Conservation (phyloP, 2,888 invertebrate species). For the Pardosa pseudoannulata region DNA sequence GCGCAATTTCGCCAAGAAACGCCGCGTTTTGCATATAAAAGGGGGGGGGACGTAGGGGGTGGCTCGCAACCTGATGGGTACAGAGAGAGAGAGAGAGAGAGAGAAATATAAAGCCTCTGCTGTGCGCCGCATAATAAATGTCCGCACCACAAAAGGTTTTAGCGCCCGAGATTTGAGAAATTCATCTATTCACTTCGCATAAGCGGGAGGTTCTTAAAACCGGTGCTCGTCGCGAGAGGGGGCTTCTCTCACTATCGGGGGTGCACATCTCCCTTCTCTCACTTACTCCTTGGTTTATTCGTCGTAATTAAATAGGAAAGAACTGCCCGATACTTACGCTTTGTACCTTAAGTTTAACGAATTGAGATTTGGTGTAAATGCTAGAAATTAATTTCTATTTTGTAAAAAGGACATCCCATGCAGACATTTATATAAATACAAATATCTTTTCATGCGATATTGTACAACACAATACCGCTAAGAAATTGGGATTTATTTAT, state of each 20-base stretch:
- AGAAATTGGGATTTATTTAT: too few species aligned
- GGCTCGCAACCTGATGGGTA: neutral
- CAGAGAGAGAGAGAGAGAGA: neutral
- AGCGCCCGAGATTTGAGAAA: neutral
- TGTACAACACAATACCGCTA: too few species aligned
- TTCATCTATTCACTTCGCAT: neutral
- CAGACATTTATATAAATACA: too few species aligned
- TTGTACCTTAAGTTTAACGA: too few species aligned
- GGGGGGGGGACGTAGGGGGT: neutral
- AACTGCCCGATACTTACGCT: too few species aligned
- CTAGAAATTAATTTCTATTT: too few species aligned
- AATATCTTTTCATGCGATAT: too few species aligned
- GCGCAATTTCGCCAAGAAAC: constrained; percentile 5
- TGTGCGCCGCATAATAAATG: constrained; percentile 9
- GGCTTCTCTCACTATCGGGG: neutral
- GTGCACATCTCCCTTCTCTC: too few species aligned
- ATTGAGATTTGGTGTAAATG: too few species aligned
- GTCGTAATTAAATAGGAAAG: too few species aligned
- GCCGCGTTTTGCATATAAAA: constrained; percentile 17
- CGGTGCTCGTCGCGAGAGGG: neutral
- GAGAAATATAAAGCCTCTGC: neutral
- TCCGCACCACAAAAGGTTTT: neutral
- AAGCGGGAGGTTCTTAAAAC: constrained; percentile 4
- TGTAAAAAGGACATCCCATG: too few species aligned
- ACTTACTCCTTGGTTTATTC: too few species aligned